Evolutionary conservation across 37 sponge, comb jelly and placozoan species (phyloP).

Genomic region (Halichondria panicea): DNA sequence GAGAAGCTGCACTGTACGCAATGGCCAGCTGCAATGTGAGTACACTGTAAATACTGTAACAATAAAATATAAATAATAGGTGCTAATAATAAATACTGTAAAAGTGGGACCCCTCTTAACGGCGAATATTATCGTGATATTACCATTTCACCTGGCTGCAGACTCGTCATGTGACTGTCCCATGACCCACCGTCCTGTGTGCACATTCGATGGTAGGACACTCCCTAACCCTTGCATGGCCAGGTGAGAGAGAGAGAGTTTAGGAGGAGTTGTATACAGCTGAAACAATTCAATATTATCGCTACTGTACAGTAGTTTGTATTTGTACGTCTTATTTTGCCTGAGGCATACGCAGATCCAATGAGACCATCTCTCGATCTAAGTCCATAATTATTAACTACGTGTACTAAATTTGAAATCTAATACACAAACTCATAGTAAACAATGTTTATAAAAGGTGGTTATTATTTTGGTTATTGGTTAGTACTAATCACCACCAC

Average conservation of each 20-base stretch:
- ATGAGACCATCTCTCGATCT: too few relatives aligned
- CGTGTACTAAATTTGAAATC: not conserved
- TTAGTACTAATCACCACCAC: conserved; percentile 2
- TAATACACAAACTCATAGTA: not conserved
- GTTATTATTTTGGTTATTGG: not conserved
- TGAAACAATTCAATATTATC: too few relatives aligned
- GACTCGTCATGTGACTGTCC: conserved; percentile 19
- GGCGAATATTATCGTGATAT: too few relatives aligned
- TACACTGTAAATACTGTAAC: not conserved
- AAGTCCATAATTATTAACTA: too few relatives aligned
- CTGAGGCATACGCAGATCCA: too few relatives aligned
- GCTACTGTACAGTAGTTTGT: too few relatives aligned
- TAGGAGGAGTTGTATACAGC: too few relatives aligned
- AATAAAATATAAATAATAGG: not conserved
- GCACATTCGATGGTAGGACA: conserved; percentile 34
- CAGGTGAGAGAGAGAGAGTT: conserved; percentile 5
- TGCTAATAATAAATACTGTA: not conserved
- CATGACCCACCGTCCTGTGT: conserved; percentile 31
- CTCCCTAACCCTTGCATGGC: conserved; percentile 35
- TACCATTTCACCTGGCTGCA: too few relatives aligned
- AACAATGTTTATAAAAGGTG: not conserved
- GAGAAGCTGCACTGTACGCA: conserved; percentile 8
- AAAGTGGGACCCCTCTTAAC: too few relatives aligned
- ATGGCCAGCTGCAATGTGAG: not conserved
- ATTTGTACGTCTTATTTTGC: too few relatives aligned